phyloP scores from a whole-genome alignment of 30 jellyfish, hydroid and myxozoan genomes.

The Chrysaora quinquecirrha region DNA sequence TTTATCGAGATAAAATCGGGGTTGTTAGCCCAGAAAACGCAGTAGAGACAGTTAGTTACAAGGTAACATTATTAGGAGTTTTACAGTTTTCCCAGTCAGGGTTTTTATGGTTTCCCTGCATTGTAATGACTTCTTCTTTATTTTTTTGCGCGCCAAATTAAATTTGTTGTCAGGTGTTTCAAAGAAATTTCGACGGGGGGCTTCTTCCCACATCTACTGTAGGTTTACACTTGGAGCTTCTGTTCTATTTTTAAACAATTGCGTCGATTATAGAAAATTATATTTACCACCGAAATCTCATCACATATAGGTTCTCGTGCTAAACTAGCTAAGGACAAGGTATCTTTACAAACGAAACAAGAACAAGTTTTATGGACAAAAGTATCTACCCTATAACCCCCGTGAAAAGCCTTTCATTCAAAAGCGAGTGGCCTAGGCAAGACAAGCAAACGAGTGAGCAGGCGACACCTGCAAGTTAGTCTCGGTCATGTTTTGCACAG shows the following conservation, averaged over 20 bases:
- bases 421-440: not conserved
- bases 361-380: too few relatives aligned
- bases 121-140: too few relatives aligned
- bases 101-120: too few relatives aligned
- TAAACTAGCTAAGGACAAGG: too few relatives aligned
- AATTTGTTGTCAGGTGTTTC: not conserved
- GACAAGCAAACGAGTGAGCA: conserved; percentile 1
- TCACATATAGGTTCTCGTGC: too few relatives aligned
- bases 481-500: too few relatives aligned
- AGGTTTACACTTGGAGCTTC: not conserved
- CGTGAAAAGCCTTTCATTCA: not conserved
- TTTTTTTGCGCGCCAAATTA: conserved; percentile 1
- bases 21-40: not conserved
- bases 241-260: too few relatives aligned
- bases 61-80: not conserved
- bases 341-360: too few relatives aligned
- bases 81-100: not conserved
- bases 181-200: not conserved
- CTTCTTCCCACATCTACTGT: not conserved
- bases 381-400: too few relatives aligned
- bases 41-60: not conserved
- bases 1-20: not conserved
- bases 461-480: not conserved
- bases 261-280: too few relatives aligned
- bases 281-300: too few relatives aligned